Evolutionary conservation across 1,140 invertebrate species (phyloP), one percentile per base, ranked within the genome.

Genomic region (Phymorhynchus buccinoides): DNA sequence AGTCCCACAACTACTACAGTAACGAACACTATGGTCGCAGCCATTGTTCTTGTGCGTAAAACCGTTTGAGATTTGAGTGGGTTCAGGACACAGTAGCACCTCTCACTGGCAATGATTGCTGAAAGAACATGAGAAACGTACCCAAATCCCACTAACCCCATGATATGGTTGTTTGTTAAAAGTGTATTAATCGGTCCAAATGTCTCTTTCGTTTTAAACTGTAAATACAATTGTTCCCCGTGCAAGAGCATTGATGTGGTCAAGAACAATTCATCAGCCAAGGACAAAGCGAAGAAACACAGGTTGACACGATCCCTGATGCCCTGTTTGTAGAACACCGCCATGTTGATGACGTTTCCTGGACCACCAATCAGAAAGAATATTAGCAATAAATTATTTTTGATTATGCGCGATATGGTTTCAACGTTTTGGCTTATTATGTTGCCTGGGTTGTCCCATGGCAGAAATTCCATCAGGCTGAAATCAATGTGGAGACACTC

Each of bases 201-300:
- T 73, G 1, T 30, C 30, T 73, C 68, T 35, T 12, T 32, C 3
- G n/a, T 37, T 16, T 0, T 1, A 1, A 73, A 73, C 1, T 30
- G 37, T 30, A 14, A 35, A 3, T 35, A 30, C 68, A 73, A 16
- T 0, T 30, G 30, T 30, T 73, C 68, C 14, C 30, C 12, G 14
- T 73, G 30, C 14, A 73, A 30, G n/a, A 16, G 16, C 30, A 73
- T 35, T 30, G 30, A 30, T 12, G 37, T 35, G 0, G 30, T 12
- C 9, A 73, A 35, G 27, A 22, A n/a, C 68, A 73, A 22, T 35
- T 35, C 37, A 27, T 78, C 75, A 78, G 41, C 75, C 1, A 78
- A 78, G 1, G 75, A 78, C 32, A 78, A 41, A 42, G 35, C 41
- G 7, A 78, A 78, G 7, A 78, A n/a, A 78, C 75, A 78, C 75